Evolutionary conservation across 2,888 invertebrate genomes (phyloP), one percentile per base, ranked within the genome.

Genomic region (Neoitamus cyanurus): DNA sequence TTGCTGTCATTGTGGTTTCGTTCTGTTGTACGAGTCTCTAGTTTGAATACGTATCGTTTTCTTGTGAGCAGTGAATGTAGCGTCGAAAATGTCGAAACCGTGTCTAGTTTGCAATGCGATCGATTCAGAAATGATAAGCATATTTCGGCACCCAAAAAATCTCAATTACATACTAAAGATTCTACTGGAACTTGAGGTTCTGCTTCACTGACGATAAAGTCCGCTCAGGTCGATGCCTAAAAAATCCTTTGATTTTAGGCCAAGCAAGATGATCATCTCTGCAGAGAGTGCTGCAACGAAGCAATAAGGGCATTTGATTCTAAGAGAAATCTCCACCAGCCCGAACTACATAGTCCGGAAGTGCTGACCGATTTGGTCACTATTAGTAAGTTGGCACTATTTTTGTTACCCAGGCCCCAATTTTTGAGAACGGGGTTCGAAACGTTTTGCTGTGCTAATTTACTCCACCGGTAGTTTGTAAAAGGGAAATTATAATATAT

Each of bases 261-360:
- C 25, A 83, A 70, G 9, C 30, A 77, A 36, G 78, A 85, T n/a
- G 86, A 86, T 75, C 75, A 58, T 28, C 83, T 86, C 13, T 86
- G 86, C 37, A 84, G 83, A 70, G 20, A 83, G 2, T 86, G 86
- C 68, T 86, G 85, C 28, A 85, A 85, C 72, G 85, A 86, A 13
- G 31, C 85, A 46, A 85, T 85, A 84, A 84, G 84, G 15, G 75
- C 85, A 6, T 85, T 78, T 68, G 84, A 85, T 78, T 86, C 85
- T 72, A 83, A 85, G 28, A 85, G 85, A 37, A 86, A 85, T 48
- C 85, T 84, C 28, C 58, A 83, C 3, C 85, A 85, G 68, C 85
- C 85, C 0, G n/a, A 37, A 2, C 13, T 2, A 13, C 37, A 37
- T 13, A 37, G 13, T 3, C 37, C 37, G 13, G 3, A 37, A 37